Evolutionary conservation across 2,113 vertebrate species (phyloP).

Genomic region (Bubo bubo): DNA sequence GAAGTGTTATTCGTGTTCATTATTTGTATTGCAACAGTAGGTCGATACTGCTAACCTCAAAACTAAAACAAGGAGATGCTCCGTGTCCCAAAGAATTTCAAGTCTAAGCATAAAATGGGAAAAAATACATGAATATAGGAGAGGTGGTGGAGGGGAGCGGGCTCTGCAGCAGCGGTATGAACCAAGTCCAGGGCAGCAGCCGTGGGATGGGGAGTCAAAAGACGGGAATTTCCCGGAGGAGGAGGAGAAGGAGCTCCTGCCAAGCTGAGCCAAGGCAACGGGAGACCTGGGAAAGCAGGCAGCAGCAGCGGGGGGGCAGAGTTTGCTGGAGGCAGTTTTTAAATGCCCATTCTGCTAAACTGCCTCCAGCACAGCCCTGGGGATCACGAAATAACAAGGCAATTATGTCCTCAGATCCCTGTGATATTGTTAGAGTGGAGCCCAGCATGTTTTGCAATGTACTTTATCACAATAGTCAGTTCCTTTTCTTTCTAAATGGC

Average conservation of each 20-base stretch:
- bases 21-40: neutral
- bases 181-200: neutral
- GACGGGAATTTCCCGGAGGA: neutral
- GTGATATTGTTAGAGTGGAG: neutral
- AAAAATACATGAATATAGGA: rapidly evolving
- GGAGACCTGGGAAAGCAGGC: neutral
- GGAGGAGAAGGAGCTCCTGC: neutral
- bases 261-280: neutral
- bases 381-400: neutral
- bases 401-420: neutral
- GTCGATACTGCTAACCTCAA: neutral
- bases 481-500: neutral
- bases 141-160: neutral
- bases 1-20: neutral
- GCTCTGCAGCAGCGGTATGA: neutral
- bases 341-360: neutral
- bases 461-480: neutral
- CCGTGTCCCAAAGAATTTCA: rapidly evolving
- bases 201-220: neutral
- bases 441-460: neutral
- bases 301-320: neutral
- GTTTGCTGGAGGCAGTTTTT: neutral
- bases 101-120: neutral
- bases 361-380: conserved; percentile 14
- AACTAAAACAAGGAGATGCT: neutral